phyloP scores from a whole-genome alignment of 2,797 vertebrate species.

The Syngnathus acus region DNA sequence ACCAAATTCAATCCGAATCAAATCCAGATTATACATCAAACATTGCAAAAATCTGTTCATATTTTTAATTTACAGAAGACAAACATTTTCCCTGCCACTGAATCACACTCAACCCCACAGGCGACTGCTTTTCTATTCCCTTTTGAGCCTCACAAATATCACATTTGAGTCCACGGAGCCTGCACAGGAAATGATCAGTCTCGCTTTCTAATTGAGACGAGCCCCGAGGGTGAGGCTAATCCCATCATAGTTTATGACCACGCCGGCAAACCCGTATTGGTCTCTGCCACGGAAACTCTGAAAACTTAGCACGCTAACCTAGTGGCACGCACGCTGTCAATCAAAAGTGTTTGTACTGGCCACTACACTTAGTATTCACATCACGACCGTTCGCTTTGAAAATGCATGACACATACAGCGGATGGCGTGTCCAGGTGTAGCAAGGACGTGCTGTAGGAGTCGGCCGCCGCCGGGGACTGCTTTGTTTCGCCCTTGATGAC shows the following conservation, averaged over 20 bases:
- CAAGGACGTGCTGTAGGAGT: conserved; percentile 51
- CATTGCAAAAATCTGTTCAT: not conserved
- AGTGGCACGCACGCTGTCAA: conserved; percentile 38
- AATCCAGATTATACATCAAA: not conserved
- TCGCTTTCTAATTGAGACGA: conserved; percentile 2
- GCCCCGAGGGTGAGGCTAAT: conserved; percentile 13
- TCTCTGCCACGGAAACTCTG: not conserved
- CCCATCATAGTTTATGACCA: conserved; percentile 9
- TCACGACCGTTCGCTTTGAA: conserved; percentile 54
- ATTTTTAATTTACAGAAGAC: not conserved
- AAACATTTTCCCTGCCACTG: not conserved
- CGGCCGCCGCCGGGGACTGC: conserved; percentile 52
- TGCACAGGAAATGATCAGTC: not conserved
- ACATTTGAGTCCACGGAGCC: not conserved
- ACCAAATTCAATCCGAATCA: not conserved
- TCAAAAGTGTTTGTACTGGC: conserved; percentile 35
- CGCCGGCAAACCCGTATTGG: conserved; percentile 3
- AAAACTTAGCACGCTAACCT: conserved; percentile 6
- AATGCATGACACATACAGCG: conserved; percentile 55
- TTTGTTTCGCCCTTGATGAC: conserved; percentile 53
- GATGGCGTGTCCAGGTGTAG: conserved; percentile 22
- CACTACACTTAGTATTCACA: conserved; percentile 44
- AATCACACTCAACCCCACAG: not conserved
- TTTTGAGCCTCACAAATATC: conserved; percentile 11
- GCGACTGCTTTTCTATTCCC: not conserved